Base-by-base conservation (phyloP, 2,797 vertebrate species). In the Siniperca obscura region DNA sequence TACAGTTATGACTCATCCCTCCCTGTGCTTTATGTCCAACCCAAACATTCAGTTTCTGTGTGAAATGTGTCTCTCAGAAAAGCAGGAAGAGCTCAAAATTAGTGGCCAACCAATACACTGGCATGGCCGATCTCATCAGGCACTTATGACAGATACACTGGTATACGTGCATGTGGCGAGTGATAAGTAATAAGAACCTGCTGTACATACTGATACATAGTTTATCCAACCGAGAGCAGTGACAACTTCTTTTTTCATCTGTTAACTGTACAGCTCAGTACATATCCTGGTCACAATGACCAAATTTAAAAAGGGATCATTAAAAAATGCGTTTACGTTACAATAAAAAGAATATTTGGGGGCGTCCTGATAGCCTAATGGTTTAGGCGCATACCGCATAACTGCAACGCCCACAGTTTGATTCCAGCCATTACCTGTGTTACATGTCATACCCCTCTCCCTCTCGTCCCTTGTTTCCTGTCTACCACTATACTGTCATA, bases 1-100 rank as follows among this genome's bases (percentile, higher is more conserved):
- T 69, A 60, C 57, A 61, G 79, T 0, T 0, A 36, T 86, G 87
- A 84, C 60, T 86, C 82, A 86, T 59, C 16, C 7, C 30, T 44
- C 44, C 14, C 17, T 21, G 30, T 30, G 59, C 59, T 71, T 53
- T 4, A 27, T 42, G 25, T 2, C 5, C 16, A 12, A 21, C 44
- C 3, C 10, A 30, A 40, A 22, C 46, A 27, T 1, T 25, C 16
- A 22, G 22, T 21, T 61, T 27, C 38, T 52, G 16, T 19, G 38
- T 48, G 12, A 7, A 34, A 34, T 12, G 0, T 19, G 4, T 57
- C 36, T 9, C 53, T 16, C 21, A 66, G 55, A 44, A 52, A 40
- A 30, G 19, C 19, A n/a, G 38, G 22, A 38, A 21, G 25, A 38
- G n/a, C 17, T 67, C 8, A 56, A 21, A 22, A 34, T 34, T 42